Evolutionary conservation across 2,797 vertebrate species (phyloP), one percentile per base, ranked within the genome.

Genomic region (Eupleurogrammus muticus): DNA sequence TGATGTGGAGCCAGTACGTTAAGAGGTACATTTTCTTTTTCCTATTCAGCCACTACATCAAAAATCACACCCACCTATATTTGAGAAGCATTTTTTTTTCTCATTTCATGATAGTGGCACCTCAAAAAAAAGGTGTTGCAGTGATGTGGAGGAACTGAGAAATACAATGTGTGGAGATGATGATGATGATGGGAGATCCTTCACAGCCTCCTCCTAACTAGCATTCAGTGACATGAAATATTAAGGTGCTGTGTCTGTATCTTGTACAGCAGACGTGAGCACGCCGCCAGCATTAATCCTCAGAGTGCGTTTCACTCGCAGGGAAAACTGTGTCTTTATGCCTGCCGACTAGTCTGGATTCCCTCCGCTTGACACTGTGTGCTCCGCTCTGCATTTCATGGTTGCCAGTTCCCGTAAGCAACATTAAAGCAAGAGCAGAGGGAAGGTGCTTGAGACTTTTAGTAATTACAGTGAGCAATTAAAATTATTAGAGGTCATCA

Each of bases 291-390:
- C 48, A 21, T 76, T 87, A 88, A 92, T 89, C 84, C 89, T 81
- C 49, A 1, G 71, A 76, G 82, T 73, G 81, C 73, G 56, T 77
- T 63, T 46, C 59, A 54, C 70, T 47, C 66, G 28, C 28, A 70
- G 83, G 87, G 87, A 65, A 63, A 82, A 70, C 71, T 14, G 69
- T n/a, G 70, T 84, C 76, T 89, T 79, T 74, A 57, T 51, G 76
- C 79, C 79, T 90, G 83, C 85, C 85, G 91, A 77, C 78, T 24
- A 66, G 78, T 86, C 87, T 88, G 87, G 81, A 81, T 82, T 86
- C 80, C 75, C 87, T 91, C 87, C 4, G 77, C 79, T 56, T 69
- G 78, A 82, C 79, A 67, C 77, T 58, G 59, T 78, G 73, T 72
- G 50, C 76, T 47, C 38, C 52, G 70, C 70, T 70, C 64, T 70